These are phyloP conservation scores for Panzeria rudis DNA, from an alignment of 2,888 invertebrate genomes.

Conservation along the genomic window DNA sequence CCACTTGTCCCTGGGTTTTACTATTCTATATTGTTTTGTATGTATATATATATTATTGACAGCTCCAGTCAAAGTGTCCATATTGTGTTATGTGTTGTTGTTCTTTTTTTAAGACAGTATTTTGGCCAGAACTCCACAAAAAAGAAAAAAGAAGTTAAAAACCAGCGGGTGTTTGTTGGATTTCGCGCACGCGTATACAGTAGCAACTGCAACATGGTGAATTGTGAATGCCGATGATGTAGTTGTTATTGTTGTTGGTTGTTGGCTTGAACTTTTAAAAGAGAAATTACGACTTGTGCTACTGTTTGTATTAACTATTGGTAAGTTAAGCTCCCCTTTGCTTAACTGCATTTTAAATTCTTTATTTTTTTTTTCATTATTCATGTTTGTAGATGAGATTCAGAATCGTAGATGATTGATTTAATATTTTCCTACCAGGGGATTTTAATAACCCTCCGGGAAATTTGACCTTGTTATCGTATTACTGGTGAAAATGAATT, in stretches of 20 bases:
- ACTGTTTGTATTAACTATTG: conserved; percentile 58
- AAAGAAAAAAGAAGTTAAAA: conserved; percentile 9
- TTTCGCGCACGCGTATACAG: conserved; percentile 69
- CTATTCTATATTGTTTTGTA: conserved; percentile 54
- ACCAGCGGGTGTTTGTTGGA: conserved; percentile 71
- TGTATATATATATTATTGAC: conserved; percentile 58
- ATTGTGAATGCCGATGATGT: conserved; percentile 19
- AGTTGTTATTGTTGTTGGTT: conserved; percentile 22
- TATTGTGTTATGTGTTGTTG: conserved; percentile 63
- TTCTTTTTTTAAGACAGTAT: conserved; percentile 30
- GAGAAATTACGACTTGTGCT: conserved; percentile 68
- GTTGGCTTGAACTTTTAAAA: conserved; percentile 41
- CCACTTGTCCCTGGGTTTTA: conserved; percentile 11
- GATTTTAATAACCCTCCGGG: neutral
- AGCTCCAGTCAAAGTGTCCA: conserved; percentile 71
- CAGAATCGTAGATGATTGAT: conserved; percentile 35
- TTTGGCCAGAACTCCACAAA: conserved; percentile 19
- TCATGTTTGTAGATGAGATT: conserved; percentile 50
- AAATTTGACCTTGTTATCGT: too few species aligned
- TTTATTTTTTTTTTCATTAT: conserved; percentile 48
- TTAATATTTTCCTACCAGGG: conserved; percentile 10
- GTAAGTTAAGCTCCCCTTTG: conserved; percentile 6
- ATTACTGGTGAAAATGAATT: too few species aligned
- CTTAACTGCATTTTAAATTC: conserved; percentile 19
- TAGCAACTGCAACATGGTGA: conserved; percentile 51